phyloP scores from a whole-genome alignment of 64 coral and sea anemone species.

The Orbicella faveolata region DNA sequence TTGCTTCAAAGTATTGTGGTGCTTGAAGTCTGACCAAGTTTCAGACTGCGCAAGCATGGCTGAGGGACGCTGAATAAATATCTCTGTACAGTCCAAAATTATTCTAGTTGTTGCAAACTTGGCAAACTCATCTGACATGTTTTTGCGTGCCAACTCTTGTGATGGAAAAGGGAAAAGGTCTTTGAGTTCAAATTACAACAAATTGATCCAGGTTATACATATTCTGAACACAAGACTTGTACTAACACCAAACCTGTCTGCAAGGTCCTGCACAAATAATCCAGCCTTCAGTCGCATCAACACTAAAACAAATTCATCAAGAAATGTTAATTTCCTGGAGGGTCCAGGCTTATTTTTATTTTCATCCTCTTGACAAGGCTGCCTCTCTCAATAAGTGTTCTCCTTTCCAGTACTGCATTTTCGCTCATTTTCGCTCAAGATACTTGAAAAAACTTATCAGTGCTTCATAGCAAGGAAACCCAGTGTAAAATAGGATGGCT shows the following conservation, averaged over 20 bases:
- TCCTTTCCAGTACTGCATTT: slow-evolving; percentile 52
- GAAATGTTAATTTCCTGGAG: too few relatives aligned
- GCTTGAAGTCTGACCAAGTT: slow-evolving; percentile 37
- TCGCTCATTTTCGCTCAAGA: slow-evolving; percentile 27
- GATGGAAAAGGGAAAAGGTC: slow-evolving; percentile 48
- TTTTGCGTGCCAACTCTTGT: slow-evolving; percentile 5
- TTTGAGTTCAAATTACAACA: slow-evolving; percentile 41
- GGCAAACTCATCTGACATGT: slow-evolving; percentile 35
- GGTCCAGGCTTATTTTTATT: too few relatives aligned
- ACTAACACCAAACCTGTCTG: slow-evolving; percentile 49
- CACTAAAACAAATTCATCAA: slow-evolving; percentile 8
- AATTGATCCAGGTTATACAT: slow-evolving; percentile 48
- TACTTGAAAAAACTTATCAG: background rate
- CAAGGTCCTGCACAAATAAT: slow-evolving; percentile 17
- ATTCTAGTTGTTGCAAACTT: slow-evolving; percentile 54
- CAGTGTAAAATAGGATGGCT: slow-evolving; percentile 63
- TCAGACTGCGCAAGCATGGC: background rate
- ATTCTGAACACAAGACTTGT: slow-evolving; percentile 35
- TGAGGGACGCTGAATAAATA: slow-evolving; percentile 29
- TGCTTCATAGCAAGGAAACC: slow-evolving; percentile 24
- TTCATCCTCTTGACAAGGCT: too few relatives aligned
- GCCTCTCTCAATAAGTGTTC: background rate
- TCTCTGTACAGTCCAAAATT: slow-evolving; percentile 52
- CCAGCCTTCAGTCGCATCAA: slow-evolving; percentile 38
- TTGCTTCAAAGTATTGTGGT: slow-evolving; percentile 39